A percentile compares a stretch with the other conserved stretches of the same genome.
phyloP scores from a whole-genome alignment of 1,140 invertebrate genomes.

The Brachionus calyciflorus region DNA sequence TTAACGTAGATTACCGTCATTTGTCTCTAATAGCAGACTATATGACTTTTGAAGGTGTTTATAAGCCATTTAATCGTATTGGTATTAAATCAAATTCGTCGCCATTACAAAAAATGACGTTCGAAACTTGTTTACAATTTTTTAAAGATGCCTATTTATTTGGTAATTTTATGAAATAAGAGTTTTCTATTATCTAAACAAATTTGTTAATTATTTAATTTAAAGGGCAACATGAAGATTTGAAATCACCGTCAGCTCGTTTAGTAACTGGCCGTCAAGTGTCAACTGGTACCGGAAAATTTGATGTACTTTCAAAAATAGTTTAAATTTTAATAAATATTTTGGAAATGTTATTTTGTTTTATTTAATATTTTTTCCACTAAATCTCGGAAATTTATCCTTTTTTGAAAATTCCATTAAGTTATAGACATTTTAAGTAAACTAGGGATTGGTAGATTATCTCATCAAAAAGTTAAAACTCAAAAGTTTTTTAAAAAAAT shows the following conservation, averaged over 20 bases:
- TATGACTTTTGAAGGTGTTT: constrained; percentile 90
- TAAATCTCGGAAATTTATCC: no score
- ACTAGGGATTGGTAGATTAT: no score
- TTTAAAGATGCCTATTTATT: constrained; percentile 74
- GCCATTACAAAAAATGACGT: constrained; percentile 95
- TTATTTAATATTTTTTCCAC: not conserved
- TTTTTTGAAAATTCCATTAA: no score
- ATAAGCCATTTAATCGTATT: constrained; percentile 80
- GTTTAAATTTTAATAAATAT: constrained; percentile 31
- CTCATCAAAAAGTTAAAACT: no score
- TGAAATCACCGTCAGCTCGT: constrained; percentile 81
- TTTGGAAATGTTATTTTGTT: not conserved
- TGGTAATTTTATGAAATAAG: constrained; percentile 54
- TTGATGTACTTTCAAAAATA: constrained; percentile 63
- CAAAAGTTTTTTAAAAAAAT: no score
- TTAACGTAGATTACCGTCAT: constrained; percentile 88
- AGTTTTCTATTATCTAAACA: no score
- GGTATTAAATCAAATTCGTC: constrained; percentile 83
- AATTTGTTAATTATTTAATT: not conserved
- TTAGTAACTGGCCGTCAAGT: constrained; percentile 81
- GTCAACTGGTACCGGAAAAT: constrained; percentile 78
- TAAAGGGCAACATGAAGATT: constrained; percentile 69
- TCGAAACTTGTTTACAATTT: constrained; percentile 85
- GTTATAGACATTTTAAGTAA: no score
- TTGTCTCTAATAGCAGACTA: constrained; percentile 89